Evolutionary conservation across 2,888 invertebrate species (phyloP).

Genomic region (Ypsolopha sequella): DNA sequence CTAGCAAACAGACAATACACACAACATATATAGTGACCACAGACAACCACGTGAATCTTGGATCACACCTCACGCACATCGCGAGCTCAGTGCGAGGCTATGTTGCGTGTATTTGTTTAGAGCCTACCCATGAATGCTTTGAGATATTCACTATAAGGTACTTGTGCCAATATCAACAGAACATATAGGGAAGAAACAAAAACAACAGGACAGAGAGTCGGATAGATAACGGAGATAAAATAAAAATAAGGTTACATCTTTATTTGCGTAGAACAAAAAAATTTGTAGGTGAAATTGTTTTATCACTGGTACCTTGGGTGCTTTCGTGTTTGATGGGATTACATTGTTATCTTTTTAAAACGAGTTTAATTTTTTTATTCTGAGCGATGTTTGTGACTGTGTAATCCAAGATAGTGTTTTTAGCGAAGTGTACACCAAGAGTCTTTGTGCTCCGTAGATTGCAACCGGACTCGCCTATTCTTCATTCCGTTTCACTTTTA

Average conservation of each 20-base stretch:
- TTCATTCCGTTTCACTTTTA: slow-evolving; percentile 31
- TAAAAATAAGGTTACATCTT: slow-evolving; percentile 36
- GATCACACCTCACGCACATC: slow-evolving; percentile 67
- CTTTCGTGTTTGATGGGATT: slow-evolving; percentile 1
- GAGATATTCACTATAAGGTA: neutral
- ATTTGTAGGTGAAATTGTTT: neutral
- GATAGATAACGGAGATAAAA: slow-evolving; percentile 48
- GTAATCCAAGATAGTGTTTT: slow-evolving; percentile 70
- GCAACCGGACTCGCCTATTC: slow-evolving; percentile 64
- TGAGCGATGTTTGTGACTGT: slow-evolving; percentile 63
- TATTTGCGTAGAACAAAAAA: neutral
- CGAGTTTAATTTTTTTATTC: slow-evolving; percentile 5
- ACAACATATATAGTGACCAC: slow-evolving; percentile 75
- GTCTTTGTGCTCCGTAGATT: slow-evolving; percentile 71
- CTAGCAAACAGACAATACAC: slow-evolving; percentile 94
- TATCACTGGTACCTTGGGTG: neutral
- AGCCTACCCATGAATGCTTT: slow-evolving; percentile 46
- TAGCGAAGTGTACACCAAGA: slow-evolving; percentile 66
- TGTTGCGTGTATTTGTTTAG: slow-evolving; percentile 66
- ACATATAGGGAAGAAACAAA: slow-evolving; percentile 24
- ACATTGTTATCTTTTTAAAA: neutral
- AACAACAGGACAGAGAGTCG: slow-evolving; percentile 60
- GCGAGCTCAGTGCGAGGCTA: slow-evolving; percentile 48
- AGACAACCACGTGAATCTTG: slow-evolving; percentile 68
- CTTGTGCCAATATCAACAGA: neutral